Evolutionary conservation across 2,113 vertebrate species (phyloP).

Genomic region (Cottus gobio): DNA sequence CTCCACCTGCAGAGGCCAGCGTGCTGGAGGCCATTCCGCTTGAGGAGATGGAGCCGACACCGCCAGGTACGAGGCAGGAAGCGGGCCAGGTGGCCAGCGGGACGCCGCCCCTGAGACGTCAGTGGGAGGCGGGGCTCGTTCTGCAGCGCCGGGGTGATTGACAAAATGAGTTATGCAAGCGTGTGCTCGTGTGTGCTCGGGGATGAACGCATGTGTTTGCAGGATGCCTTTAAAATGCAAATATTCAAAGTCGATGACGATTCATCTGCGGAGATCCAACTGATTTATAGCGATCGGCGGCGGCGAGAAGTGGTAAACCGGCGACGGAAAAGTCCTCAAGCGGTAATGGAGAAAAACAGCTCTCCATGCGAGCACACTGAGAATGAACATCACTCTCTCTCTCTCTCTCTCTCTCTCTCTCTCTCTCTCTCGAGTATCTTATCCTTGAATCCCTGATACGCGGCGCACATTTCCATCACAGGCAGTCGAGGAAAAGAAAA

Average conservation of each 20-base stretch:
- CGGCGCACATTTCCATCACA: slow-evolving; percentile 42
- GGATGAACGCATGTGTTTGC: not conserved
- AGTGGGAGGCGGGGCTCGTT: slow-evolving; percentile 49
- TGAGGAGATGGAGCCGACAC: slow-evolving; percentile 40
- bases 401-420: slow-evolving; percentile 54
- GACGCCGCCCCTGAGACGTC: slow-evolving; percentile 54
- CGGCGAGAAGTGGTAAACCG: slow-evolving; percentile 3
- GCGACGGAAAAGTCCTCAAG: slow-evolving; percentile 22
- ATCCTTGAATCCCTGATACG: slow-evolving; percentile 67
- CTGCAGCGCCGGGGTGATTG: slow-evolving; percentile 30
- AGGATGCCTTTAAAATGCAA: not conserved
- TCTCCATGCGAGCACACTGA: slow-evolving; percentile 6
- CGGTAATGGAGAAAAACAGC: slow-evolving; percentile 35
- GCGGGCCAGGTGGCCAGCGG: slow-evolving; percentile 64
- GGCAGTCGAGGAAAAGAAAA: slow-evolving; percentile 39
- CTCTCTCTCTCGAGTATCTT: slow-evolving; percentile 57
- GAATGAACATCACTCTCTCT: slow-evolving; percentile 58
- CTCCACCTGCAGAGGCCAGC: slow-evolving; percentile 32
- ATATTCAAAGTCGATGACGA: not conserved
- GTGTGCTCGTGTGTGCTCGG: not conserved
- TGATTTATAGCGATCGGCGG: slow-evolving; percentile 14
- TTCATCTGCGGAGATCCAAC: not conserved
- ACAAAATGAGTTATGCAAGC: slow-evolving; percentile 10
- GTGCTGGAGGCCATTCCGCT: slow-evolving; percentile 42
- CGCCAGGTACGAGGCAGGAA: slow-evolving; percentile 53